Conservation (phyloP, 2,797 vertebrate species). For the Phaenicophaeus curvirostris region DNA sequence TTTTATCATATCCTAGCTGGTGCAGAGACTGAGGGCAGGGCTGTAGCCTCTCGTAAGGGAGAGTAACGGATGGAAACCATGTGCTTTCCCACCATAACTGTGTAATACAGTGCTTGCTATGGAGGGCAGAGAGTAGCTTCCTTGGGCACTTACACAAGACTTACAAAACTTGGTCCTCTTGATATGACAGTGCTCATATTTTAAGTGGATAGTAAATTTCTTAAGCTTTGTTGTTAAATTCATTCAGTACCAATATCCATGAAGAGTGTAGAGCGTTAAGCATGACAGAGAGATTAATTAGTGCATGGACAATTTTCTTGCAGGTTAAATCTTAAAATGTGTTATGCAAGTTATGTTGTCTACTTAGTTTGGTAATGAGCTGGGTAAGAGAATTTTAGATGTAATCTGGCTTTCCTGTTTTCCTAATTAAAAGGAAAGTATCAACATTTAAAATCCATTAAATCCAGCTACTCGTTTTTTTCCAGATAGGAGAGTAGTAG, state of each 20-base stretch:
- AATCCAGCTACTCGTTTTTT: neutral
- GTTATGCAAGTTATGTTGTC: neutral
- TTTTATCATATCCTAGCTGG: neutral
- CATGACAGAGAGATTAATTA: neutral
- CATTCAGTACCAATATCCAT: neutral
- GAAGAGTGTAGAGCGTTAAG: neutral
- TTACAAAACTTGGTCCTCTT: neutral
- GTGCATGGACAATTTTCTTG: neutral
- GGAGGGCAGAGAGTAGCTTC: neutral
- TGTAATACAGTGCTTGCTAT: rapidly evolving
- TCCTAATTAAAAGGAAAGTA: neutral
- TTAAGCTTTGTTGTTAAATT: neutral
- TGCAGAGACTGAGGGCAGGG: neutral
- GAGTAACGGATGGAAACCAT: neutral
- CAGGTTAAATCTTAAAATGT: neutral
- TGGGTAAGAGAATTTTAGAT: neutral
- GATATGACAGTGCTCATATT: neutral
- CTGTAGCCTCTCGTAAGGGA: neutral
- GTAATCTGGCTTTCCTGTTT: neutral
- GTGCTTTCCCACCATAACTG: neutral
- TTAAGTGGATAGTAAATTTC: neutral
- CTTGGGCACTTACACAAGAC: rapidly evolving
- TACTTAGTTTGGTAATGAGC: neutral
- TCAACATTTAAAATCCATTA: neutral
- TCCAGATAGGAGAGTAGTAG: neutral